Evolutionary conservation across 2,113 vertebrate genomes (phyloP).

Genomic region (Seriola aureovittata): DNA sequence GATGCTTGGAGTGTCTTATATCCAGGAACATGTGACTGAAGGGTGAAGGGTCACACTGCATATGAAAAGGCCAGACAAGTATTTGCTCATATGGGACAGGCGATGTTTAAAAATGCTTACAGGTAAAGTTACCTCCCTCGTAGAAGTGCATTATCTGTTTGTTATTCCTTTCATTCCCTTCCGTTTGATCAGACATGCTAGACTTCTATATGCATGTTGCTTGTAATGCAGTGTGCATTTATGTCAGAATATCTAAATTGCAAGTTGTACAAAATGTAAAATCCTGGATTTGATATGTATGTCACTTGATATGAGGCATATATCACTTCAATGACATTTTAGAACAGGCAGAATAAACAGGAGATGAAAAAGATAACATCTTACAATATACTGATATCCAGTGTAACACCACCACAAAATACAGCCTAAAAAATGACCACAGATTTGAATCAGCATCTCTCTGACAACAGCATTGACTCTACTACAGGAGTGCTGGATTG

Average conservation of each 20-base stretch:
- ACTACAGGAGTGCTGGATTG: neutral
- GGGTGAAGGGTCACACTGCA: neutral
- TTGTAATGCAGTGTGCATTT: neutral
- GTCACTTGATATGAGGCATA: neutral
- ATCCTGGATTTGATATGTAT: neutral
- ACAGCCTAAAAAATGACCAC: neutral
- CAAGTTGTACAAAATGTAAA: neutral
- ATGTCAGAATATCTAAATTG: neutral
- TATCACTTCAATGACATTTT: neutral
- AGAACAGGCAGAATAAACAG: neutral
- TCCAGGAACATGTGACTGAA: constrained; percentile 5
- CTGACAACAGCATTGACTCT: neutral
- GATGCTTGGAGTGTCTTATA: neutral
- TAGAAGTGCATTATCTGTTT: neutral
- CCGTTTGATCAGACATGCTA: neutral
- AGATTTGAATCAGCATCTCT: neutral
- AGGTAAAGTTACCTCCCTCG: neutral
- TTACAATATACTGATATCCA: neutral
- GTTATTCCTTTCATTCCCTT: neutral
- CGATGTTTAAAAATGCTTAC: neutral
- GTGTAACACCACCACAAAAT: constrained; percentile 5
- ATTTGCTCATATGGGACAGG: neutral
- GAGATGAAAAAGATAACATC: neutral
- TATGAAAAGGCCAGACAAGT: neutral
- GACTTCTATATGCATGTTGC: neutral